A percentile compares a stretch with the other conserved stretches of the same genome.
Evolutionary conservation across 2,888 invertebrate genomes (phyloP).

Genomic region (Torymus tubicola): DNA sequence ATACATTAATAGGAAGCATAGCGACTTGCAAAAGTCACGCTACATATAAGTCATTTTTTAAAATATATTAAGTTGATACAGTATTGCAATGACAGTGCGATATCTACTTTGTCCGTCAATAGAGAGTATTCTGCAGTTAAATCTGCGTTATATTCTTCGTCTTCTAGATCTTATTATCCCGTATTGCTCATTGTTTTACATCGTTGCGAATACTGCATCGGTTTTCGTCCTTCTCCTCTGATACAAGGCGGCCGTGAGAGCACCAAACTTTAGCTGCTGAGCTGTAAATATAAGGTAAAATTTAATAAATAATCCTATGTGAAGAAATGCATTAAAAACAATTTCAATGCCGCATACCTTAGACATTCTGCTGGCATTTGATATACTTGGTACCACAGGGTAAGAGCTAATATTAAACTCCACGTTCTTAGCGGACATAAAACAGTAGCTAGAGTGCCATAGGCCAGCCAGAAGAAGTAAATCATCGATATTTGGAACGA

Average conservation of each 20-base stretch:
- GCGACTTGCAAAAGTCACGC: no score
- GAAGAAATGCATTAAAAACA: slow-evolving; percentile 20
- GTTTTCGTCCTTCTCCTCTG: slow-evolving; percentile 51
- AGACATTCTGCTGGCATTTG: slow-evolving; percentile 81
- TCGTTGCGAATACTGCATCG: slow-evolving; percentile 36
- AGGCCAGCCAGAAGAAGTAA: slow-evolving; percentile 89
- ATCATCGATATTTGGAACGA: slow-evolving; percentile 69
- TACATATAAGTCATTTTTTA: no score
- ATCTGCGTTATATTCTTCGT: background rate
- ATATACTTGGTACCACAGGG: slow-evolving; percentile 83
- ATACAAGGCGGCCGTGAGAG: slow-evolving; percentile 53
- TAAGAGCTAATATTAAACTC: slow-evolving; percentile 83
- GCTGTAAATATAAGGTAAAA: slow-evolving; percentile 57
- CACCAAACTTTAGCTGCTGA: slow-evolving; percentile 67
- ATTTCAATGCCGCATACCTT: slow-evolving; percentile 76
- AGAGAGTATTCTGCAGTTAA: slow-evolving; percentile 20
- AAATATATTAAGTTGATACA: no score
- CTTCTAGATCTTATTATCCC: slow-evolving; percentile 11
- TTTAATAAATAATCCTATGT: slow-evolving; percentile 20
- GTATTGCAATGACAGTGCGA: no score
- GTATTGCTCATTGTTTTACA: slow-evolving; percentile 50
- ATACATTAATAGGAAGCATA: no score
- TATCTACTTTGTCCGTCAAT: background rate
- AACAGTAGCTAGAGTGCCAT: slow-evolving; percentile 86
- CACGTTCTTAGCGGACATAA: slow-evolving; percentile 89